Evolutionary conservation across 2,797 vertebrate species (phyloP), one percentile per base, ranked within the genome.

Genomic region (Alosa sapidissima): DNA sequence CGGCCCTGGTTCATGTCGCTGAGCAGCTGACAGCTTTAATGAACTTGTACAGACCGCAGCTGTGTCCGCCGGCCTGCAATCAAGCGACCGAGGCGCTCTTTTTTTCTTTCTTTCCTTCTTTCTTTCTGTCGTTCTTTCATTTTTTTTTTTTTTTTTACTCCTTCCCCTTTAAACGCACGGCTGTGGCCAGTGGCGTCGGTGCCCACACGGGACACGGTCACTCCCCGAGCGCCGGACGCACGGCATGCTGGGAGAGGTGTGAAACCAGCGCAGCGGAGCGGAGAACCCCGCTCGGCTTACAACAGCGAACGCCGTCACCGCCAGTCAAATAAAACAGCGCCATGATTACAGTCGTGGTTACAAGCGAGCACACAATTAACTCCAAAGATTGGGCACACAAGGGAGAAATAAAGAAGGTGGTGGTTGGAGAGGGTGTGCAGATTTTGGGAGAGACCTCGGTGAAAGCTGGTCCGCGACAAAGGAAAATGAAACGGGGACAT

Each of bases 41-140:
- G 85, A 90, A 91, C 87, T 88, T 81, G 90, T 92, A 90, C 91
- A 91, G 86, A 91, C 92, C 92, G 91, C 91, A 93, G 89, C 89
- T 88, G 89, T 85, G 89, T 91, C 88, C 86, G 78, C 89, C 89
- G 94, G 88, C 88, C 86, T 88, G 90, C 92, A 93, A 93, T 93
- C 90, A 93, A 89, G 91, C 90, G 84, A 87, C 87, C 87, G 83
- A 88, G 91, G 88, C 86, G 88, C 89, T 88, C 16, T 52, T 33
- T 78, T 75, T 82, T 85, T 45, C 4, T 75, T 13, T 36, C 28
- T 14, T 45, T 75, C 6, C 65, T 36, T 68, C 7, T 24, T 68
- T 36, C 28, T 13, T 2, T 68, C 65, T 16, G 36, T 41, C 65
- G 2, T 72, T 41, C 33, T 41, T 41, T 45, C 24, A 14, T 78